A percentile compares a stretch with the other conserved stretches of the same genome.
Conservation (phyloP, 2,797 vertebrate genomes). For the Sternotherus odoratus region DNA sequence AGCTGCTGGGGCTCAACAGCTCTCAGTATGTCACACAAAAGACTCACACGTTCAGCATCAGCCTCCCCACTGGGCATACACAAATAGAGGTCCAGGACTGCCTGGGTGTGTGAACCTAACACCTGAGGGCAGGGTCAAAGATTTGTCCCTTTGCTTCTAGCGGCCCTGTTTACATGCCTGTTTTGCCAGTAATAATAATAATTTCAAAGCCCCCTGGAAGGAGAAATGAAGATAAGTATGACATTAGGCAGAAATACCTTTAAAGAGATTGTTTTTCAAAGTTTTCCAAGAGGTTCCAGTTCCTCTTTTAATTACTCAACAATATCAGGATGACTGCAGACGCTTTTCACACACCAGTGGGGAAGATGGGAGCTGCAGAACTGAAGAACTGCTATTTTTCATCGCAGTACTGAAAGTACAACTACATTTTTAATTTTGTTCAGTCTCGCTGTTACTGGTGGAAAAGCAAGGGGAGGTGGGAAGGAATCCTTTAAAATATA, state of each 20-base stretch:
- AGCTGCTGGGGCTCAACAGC: neutral
- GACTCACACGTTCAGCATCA: neutral
- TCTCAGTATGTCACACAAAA: neutral
- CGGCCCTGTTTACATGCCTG: neutral
- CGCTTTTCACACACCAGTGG: neutral
- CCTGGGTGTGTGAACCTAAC: neutral
- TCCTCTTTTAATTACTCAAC: neutral
- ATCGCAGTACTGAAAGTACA: neutral
- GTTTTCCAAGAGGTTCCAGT: neutral
- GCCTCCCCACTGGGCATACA: neutral
- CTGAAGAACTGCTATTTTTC: neutral
- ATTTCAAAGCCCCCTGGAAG: neutral
- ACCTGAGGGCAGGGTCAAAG: neutral
- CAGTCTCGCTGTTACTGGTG: neutral
- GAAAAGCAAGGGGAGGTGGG: neutral
- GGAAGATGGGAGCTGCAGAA: neutral
- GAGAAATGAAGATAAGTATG: neutral
- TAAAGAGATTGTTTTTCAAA: neutral
- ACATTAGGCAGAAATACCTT: neutral
- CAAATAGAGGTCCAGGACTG: neutral
- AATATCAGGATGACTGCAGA: neutral
- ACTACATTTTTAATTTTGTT: constrained; percentile 46
- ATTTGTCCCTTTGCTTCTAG: neutral
- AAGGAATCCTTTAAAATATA: neutral
- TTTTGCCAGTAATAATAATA: neutral